Conservation (phyloP, 2,888 invertebrate genomes). For the Drosophila birchii region DNA sequence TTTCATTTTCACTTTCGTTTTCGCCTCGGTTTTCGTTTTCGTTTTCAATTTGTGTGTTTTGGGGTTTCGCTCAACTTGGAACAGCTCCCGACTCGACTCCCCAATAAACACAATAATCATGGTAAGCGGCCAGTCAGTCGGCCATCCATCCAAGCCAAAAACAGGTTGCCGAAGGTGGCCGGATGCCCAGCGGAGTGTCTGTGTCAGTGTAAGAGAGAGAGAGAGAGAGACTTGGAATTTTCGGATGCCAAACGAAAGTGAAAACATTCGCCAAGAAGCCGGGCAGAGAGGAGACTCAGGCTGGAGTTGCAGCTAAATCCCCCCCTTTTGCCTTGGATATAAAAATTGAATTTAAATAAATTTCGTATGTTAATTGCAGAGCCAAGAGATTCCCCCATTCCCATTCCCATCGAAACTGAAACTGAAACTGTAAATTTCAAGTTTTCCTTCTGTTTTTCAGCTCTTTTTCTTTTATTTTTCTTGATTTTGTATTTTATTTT, state of each 20-base stretch:
- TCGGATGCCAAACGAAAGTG: constrained; percentile 78
- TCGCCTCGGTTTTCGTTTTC: constrained; percentile 44
- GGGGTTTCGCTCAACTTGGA: constrained; percentile 59
- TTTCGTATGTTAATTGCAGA: constrained; percentile 77
- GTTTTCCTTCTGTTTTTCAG: constrained; percentile 41
- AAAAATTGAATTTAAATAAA: constrained; percentile 81
- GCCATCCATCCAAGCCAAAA: constrained; percentile 13
- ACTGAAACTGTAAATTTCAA: constrained; percentile 57
- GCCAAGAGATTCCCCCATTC: constrained; percentile 6
- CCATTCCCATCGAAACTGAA: constrained; percentile 28
- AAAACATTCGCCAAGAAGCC: constrained; percentile 71
- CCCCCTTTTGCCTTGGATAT: constrained; percentile 49
- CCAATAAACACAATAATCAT: constrained; percentile 80
- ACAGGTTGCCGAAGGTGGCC: constrained; percentile 54
- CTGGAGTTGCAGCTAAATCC: neutral
- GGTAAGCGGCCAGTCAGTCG: constrained; percentile 80
- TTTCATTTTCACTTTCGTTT: constrained; percentile 65
- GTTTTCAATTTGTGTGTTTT: constrained; percentile 77
- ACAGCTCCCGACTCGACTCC: constrained; percentile 42
- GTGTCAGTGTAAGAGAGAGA: neutral
- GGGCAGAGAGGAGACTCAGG: constrained; percentile 12
- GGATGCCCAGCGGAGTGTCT: constrained; percentile 35
- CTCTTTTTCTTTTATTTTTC: constrained; percentile 1
- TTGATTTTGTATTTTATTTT: constrained; percentile 4
- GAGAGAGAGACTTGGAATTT: constrained; percentile 54